Percentiles rank a stretch among this genome's conserved stretches.
phyloP scores from a whole-genome alignment of 1,140 invertebrate species.

The Acromyrmex heyeri region DNA sequence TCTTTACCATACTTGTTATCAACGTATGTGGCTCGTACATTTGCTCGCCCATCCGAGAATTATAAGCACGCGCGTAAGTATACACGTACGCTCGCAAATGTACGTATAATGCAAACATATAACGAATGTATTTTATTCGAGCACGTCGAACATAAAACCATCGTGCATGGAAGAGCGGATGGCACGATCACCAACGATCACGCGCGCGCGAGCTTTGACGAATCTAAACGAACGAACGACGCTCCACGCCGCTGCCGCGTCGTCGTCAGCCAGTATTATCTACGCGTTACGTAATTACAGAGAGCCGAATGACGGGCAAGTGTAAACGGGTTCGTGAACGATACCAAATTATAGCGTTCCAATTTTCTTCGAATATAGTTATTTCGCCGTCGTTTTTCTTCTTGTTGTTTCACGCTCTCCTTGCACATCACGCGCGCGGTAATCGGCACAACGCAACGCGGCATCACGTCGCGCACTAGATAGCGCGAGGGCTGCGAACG shows the following conservation, averaged over 20 bases:
- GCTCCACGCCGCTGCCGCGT: not conserved
- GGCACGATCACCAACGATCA: not conserved
- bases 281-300: slow-evolving; percentile 36
- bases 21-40: not conserved
- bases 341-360: not conserved
- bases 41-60: not conserved
- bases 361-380: not conserved
- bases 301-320: not conserved
- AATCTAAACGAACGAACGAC: slow-evolving; percentile 6
- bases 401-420: slow-evolving; percentile 4
- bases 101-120: not conserved
- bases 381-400: not conserved
- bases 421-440: not conserved
- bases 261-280: not conserved
- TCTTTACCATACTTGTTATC: not conserved
- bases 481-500: not conserved
- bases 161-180: not conserved
- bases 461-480: slow-evolving; percentile 46
- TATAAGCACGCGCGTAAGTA: not conserved
- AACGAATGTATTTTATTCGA: slow-evolving; percentile 13
- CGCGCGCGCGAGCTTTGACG: slow-evolving; percentile 2
- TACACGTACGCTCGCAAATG: not conserved
- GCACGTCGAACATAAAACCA: not conserved
- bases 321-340: not conserved
- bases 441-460: not conserved